Conservation (phyloP, 1,140 invertebrate genomes). For the Campoletis sonorensis region DNA sequence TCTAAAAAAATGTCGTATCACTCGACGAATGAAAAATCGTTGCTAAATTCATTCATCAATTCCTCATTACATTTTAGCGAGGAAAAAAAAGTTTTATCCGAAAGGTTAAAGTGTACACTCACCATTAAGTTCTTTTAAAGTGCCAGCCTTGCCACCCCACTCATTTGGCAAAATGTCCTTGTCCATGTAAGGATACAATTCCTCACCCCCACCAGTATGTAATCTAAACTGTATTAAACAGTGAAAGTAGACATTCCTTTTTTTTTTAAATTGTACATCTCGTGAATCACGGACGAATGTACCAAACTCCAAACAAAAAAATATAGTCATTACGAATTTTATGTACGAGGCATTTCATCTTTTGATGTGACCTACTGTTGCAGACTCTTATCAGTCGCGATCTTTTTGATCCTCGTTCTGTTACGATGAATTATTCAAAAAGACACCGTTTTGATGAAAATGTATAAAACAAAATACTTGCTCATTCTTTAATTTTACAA, state of each 20-base stretch:
- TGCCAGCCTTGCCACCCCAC: constrained; percentile 75
- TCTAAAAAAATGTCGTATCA: too few species aligned
- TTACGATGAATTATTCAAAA: too few species aligned
- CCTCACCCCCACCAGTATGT: constrained; percentile 64
- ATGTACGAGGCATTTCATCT: background rate
- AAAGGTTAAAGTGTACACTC: constrained; percentile 21
- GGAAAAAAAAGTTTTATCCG: background rate
- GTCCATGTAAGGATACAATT: constrained; percentile 71
- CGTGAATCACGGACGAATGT: background rate
- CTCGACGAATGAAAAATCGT: too few species aligned
- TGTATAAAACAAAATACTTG: too few species aligned
- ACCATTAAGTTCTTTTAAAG: constrained; percentile 72
- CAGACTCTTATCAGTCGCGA: too few species aligned
- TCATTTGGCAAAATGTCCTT: constrained; percentile 75
- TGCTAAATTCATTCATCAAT: too few species aligned
- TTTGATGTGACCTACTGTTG: too few species aligned
- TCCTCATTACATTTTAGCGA: too few species aligned
- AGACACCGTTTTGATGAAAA: too few species aligned
- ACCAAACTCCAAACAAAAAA: background rate
- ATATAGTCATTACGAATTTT: background rate
- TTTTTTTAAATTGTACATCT: background rate
- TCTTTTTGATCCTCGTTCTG: too few species aligned
- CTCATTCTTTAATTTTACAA: too few species aligned
- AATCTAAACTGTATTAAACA: constrained; percentile 63
- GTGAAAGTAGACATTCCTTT: background rate